phyloP scores from a whole-genome alignment of 2,888 invertebrate genomes.

The Dasysyrphus albostriatus region DNA sequence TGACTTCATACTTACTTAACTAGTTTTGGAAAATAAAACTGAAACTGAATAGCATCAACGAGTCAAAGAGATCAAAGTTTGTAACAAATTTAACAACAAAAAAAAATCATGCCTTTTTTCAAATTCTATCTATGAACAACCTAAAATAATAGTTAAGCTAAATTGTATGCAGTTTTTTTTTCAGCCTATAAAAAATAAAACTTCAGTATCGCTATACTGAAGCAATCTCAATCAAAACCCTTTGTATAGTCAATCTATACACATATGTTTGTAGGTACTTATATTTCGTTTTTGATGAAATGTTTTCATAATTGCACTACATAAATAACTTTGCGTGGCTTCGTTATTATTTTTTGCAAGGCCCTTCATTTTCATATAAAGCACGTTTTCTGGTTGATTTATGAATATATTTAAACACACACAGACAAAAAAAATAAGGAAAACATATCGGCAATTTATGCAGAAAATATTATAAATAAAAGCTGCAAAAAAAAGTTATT shows the following conservation, averaged over 20 bases:
- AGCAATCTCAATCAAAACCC: slow-evolving; percentile 8
- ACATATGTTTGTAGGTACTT: not conserved
- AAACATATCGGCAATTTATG: slow-evolving; percentile 57
- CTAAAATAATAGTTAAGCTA: not conserved
- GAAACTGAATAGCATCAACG: too few relatives aligned
- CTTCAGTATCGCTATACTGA: not conserved
- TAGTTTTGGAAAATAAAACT: too few relatives aligned
- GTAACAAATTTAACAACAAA: too few relatives aligned
- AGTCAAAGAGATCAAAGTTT: too few relatives aligned
- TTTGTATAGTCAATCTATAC: not conserved
- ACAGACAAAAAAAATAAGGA: not conserved
- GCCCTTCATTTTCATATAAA: slow-evolving; percentile 58
- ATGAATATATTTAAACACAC: slow-evolving; percentile 44
- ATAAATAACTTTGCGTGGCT: slow-evolving; percentile 30
- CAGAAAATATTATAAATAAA: slow-evolving; percentile 15
- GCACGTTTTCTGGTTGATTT: slow-evolving; percentile 65
- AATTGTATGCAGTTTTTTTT: not conserved
- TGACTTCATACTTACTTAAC: too few relatives aligned
- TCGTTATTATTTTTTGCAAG: slow-evolving; percentile 14
- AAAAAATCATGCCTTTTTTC: too few relatives aligned
- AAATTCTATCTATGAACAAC: too few relatives aligned
- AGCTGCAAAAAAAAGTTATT: not conserved
- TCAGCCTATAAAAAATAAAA: not conserved
- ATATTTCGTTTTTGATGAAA: not conserved
- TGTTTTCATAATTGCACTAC: slow-evolving; percentile 31